Base-by-base conservation (phyloP, 2,888 invertebrate genomes). In the Axea sp. region DNA sequence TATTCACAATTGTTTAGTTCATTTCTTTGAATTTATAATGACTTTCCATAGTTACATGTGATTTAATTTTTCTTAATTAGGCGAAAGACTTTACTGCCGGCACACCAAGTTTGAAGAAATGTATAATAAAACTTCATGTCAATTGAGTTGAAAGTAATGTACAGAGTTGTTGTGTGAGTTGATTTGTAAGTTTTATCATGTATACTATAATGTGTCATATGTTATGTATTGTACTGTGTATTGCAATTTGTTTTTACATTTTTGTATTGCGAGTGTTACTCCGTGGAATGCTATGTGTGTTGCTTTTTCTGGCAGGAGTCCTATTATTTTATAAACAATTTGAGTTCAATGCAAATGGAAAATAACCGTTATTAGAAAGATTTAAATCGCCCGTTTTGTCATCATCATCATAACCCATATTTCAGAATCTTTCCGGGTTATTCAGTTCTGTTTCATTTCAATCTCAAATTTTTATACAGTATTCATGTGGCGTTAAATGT, bases 161-260 rank as follows among this genome's bases (percentile, higher is more conserved):
- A 15, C 57, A 24, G 49, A 11, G 49, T 62, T 59, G 22, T 49
- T 55, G 37, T 60, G 28, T 47, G 37, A 37, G 14, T 57, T 57
- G 22, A 11, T 15, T 49, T 51, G 62, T 62, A 62, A 62, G 62
- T 62, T 15, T 19, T 22, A 37, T 19, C n/a, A 12, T 19, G 45
- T 49, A 33, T 14, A 22, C 47, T 8, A 33, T n/a, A n/a, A n/a
- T 62, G 30, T 60, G 62, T 31, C 49, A 51, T 62, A 51, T 62
- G 49, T 62, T 62, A 31, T 62, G 62, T 41, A 62, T 31, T 62
- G 62, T 62, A 45, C 2, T 59, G 41, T 49, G 41, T 47, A 37
- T 28, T 43, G 19, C 11, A 6, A 11, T 35, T 35, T 39, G n/a
- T 17, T 11, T 5, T 28, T 33, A n/a, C 14, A 3, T n/a, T 17